Evolutionary conservation across 1,140 invertebrate genomes (phyloP).

Genomic region (Calephelis virginiensis): DNA sequence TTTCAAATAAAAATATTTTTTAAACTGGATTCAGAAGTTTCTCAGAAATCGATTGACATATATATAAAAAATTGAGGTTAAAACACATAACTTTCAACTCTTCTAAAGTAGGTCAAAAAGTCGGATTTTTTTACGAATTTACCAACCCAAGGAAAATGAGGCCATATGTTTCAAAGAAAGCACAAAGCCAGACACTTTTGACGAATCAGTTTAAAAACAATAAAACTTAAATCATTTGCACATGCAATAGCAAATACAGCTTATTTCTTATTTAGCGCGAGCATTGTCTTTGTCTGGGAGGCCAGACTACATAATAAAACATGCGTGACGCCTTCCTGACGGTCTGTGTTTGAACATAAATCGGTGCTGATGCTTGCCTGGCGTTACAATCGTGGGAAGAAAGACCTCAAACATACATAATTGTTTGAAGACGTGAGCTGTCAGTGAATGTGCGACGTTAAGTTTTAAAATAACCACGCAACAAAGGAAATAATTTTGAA

Average conservation of each 20-base stretch:
- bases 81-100: no score
- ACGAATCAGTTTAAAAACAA: no score
- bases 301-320: constrained; percentile 32
- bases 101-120: no score
- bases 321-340: constrained; percentile 30
- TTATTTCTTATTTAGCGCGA: constrained; percentile 17
- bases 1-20: no score
- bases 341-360: constrained; percentile 50
- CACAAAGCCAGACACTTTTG: no score
- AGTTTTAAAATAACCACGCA: constrained; percentile 33
- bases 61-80: no score
- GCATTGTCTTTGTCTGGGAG: constrained; percentile 27
- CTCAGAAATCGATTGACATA: no score
- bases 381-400: constrained; percentile 68
- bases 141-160: no score
- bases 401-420: constrained; percentile 60
- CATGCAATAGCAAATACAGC: constrained; percentile 12
- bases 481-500: constrained; percentile 26
- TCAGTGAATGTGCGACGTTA: constrained; percentile 48
- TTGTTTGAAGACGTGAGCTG: constrained; percentile 59
- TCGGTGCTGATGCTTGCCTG: constrained; percentile 46
- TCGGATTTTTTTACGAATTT: no score
- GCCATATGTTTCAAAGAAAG: no score
- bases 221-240: background rate
- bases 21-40: no score